phyloP scores from a whole-genome alignment of 2,797 vertebrate species.

The Trachurus trachurus region DNA sequence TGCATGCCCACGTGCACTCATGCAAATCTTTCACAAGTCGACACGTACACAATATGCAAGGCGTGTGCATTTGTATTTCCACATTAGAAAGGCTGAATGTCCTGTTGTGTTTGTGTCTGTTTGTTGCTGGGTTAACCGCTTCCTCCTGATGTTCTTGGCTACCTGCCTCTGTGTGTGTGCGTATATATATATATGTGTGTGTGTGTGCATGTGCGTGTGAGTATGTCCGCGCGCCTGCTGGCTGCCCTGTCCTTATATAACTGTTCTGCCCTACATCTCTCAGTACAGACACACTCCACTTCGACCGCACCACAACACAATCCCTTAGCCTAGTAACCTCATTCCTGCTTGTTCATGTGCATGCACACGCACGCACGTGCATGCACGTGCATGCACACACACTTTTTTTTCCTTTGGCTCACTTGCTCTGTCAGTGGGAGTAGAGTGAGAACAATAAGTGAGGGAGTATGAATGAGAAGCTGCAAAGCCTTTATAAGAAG shows the following conservation, averaged over 20 bases:
- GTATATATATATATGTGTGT: no score
- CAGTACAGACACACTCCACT: constrained; percentile 36
- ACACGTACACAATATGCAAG: no score
- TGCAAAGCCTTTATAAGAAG: neutral
- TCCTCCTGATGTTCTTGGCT: constrained; percentile 23
- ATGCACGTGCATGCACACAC: neutral
- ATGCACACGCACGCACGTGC: neutral
- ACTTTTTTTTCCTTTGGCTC: neutral
- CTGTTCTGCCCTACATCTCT: constrained; percentile 79
- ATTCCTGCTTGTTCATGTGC: constrained; percentile 36
- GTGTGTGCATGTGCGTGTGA: neutral
- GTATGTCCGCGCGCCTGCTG: neutral
- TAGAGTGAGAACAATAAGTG: neutral
- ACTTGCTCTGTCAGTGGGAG: neutral
- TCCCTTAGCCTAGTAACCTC: constrained; percentile 76
- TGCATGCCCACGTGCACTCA: neutral
- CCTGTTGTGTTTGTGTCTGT: neutral
- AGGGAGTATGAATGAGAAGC: neutral
- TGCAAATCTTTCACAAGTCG: neutral
- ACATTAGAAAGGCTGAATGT: neutral
- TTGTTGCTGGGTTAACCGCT: constrained; percentile 13
- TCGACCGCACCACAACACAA: constrained; percentile 51
- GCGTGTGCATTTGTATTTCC: constrained; percentile 2
- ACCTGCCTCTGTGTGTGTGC: neutral
- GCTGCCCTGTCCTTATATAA: constrained; percentile 73